Percentiles rank a stretch among this genome's conserved stretches.
These are phyloP conservation scores for Calliopsis andreniformis DNA, from an alignment of 1,140 invertebrate genomes.

Conservation along the genomic window DNA sequence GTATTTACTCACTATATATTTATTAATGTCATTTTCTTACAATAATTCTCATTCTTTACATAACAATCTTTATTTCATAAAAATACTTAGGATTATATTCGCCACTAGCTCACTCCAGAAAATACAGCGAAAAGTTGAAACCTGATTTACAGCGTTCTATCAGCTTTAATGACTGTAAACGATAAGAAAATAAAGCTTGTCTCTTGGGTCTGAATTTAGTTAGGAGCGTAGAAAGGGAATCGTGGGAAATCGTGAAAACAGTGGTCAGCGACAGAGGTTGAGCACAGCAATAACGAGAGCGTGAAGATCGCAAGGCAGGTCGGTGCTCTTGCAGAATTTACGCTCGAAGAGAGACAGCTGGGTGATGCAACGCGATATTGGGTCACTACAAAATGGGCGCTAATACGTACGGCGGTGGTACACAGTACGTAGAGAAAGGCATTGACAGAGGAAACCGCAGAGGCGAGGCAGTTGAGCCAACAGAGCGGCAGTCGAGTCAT, in stretches of 20 bases:
- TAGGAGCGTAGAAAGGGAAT: neutral
- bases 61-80: too few relatives aligned
- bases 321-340: constrained; percentile 11
- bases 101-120: too few relatives aligned
- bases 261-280: neutral
- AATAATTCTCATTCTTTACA: too few relatives aligned
- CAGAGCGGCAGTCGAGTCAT: constrained; percentile 40
- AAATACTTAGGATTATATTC: too few relatives aligned
- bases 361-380: constrained; percentile 69
- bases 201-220: too few relatives aligned
- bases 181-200: too few relatives aligned
- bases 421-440: constrained; percentile 58
- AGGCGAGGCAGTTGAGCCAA: constrained; percentile 52
- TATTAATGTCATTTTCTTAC: too few relatives aligned
- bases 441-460: constrained; percentile 76
- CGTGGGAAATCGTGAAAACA: neutral
- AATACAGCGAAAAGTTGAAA: too few relatives aligned
- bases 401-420: constrained; percentile 40
- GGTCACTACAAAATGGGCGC: constrained; percentile 68
- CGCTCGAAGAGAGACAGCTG: constrained; percentile 12
- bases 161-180: too few relatives aligned
- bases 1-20: too few relatives aligned
- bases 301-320: neutral
- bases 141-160: too few relatives aligned
- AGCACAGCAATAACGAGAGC: neutral